phyloP scores from a whole-genome alignment of 2,888 invertebrate genomes.

The Cerceris rybyensis region DNA sequence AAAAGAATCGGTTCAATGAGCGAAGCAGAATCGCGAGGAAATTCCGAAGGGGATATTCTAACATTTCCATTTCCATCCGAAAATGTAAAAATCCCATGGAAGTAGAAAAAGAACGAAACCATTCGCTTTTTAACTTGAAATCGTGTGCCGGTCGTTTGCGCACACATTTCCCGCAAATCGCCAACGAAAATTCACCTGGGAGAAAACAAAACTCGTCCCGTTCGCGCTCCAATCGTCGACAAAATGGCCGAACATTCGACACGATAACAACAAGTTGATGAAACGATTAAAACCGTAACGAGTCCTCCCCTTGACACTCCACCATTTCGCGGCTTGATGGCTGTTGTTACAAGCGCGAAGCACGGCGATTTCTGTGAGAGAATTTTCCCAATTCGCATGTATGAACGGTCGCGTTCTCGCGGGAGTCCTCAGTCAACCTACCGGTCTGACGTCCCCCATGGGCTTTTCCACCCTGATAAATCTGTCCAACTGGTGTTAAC shows the following conservation, averaged over 20 bases:
- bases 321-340: conserved; percentile 61
- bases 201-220: conserved; percentile 56
- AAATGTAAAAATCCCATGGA: not conserved
- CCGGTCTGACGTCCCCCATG: conserved; percentile 69
- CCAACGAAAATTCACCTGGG: conserved; percentile 51
- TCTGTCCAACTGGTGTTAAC: conserved; percentile 78
- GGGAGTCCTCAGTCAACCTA: conserved; percentile 76
- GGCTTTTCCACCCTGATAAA: conserved; percentile 72
- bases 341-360: conserved; percentile 69
- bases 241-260: conserved; percentile 72
- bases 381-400: conserved; percentile 80
- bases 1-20: too few relatives aligned
- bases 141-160: conserved; percentile 31
- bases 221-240: conserved; percentile 55
- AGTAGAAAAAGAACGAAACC: not conserved
- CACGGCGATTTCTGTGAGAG: conserved; percentile 63
- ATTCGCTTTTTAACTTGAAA: conserved; percentile 15
- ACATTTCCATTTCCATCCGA: not conserved
- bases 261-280: conserved; percentile 79
- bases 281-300: conserved; percentile 80
- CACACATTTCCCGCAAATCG: conserved; percentile 44
- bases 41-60: too few relatives aligned
- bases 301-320: conserved; percentile 50
- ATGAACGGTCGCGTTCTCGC: conserved; percentile 75
- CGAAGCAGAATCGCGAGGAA: too few relatives aligned